Evolutionary conservation across 1,140 invertebrate genomes (phyloP).

Genomic region (Calephelis nemesis): DNA sequence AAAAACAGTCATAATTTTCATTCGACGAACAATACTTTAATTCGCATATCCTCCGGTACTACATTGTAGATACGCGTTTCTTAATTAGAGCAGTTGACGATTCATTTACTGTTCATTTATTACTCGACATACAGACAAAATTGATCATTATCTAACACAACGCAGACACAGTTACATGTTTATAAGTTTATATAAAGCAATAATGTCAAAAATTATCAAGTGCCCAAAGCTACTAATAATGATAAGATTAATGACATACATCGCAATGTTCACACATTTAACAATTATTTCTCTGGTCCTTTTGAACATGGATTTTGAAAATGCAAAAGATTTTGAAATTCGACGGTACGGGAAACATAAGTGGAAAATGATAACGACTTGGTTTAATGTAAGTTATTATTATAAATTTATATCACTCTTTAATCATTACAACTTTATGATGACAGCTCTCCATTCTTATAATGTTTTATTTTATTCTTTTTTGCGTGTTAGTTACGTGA

Average conservation of each 20-base stretch:
- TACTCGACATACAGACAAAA: not conserved
- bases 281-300: conserved; percentile 24
- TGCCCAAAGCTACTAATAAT: conserved; percentile 5
- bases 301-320: conserved; percentile 32
- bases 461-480: too few relatives aligned
- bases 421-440: too few relatives aligned
- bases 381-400: conserved; percentile 44
- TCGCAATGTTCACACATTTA: conserved; percentile 23
- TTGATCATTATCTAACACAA: not conserved
- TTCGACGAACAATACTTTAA: too few relatives aligned
- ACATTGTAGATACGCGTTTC: too few relatives aligned
- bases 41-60: too few relatives aligned
- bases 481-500: too few relatives aligned
- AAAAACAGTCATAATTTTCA: too few relatives aligned
- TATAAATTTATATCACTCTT: not conserved
- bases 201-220: not conserved
- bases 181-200: not conserved
- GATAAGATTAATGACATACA: conserved; percentile 29
- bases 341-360: conserved; percentile 31
- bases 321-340: conserved; percentile 30
- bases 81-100: too few relatives aligned
- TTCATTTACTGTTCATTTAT: not conserved
- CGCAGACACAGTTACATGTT: not conserved
- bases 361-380: conserved; percentile 44
- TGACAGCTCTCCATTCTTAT: too few relatives aligned